phyloP scores from a whole-genome alignment of 2,113 vertebrate species.

The Oenanthe oenanthe region DNA sequence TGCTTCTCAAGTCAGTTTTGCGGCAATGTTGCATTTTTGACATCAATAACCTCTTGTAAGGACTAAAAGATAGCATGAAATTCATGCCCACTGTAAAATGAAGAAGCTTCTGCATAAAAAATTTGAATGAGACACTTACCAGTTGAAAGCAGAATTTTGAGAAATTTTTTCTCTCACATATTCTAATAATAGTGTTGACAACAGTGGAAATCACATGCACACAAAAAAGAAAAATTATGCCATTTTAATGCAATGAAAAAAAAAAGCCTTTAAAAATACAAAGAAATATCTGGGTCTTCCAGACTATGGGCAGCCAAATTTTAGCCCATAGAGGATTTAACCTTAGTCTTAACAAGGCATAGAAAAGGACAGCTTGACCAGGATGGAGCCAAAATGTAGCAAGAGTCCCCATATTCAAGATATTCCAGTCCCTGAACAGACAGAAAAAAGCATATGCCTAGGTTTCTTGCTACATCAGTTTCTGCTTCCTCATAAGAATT shows the following conservation, averaged over 20 bases:
- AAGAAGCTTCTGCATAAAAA: neutral
- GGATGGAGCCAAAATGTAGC: neutral
- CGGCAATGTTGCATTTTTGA: neutral
- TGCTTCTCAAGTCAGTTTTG: neutral
- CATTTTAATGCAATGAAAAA: neutral
- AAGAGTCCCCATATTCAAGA: neutral
- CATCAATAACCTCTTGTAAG: neutral
- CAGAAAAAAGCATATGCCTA: neutral
- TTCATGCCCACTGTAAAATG: neutral
- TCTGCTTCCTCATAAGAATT: neutral
- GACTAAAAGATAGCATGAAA: neutral
- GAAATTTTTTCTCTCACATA: neutral
- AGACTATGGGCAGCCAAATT: neutral
- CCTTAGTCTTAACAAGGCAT: neutral
- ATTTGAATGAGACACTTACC: neutral
- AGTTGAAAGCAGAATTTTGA: neutral
- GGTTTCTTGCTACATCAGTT: neutral
- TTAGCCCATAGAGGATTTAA: neutral
- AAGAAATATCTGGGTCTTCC: neutral
- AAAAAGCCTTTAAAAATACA: neutral
- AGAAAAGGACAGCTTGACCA: neutral
- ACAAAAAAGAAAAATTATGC: neutral
- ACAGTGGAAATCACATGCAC: neutral
- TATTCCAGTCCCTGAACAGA: neutral
- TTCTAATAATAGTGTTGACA: neutral